Base-by-base conservation (phyloP, 2,888 invertebrate genomes). In the Lycophotia porphyrea region DNA sequence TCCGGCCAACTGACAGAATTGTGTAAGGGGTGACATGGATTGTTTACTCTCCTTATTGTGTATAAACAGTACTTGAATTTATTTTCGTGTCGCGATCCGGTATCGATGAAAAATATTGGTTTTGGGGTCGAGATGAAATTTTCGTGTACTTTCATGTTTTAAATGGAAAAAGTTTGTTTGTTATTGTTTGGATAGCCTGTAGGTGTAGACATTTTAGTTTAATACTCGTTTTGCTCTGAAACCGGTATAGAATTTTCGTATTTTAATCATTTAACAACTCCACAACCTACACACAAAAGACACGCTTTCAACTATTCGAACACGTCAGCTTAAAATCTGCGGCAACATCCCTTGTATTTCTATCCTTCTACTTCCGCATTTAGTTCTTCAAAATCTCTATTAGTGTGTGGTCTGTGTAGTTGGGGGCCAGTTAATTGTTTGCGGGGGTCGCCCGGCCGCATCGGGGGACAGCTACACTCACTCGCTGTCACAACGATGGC, bases 1-100 rank as follows among this genome's bases (percentile, higher is more conserved):
- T 91, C 92, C 93, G 93, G 90, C 84, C 88, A 90, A 91, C 92
- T 92, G 94, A 93, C 93, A 91, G 92, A 90, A 91, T 92, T 90
- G 92, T 90, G 91, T 92, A 91, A 89, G 90, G 90, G 91, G 90
- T 91, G 90, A 90, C 91, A 88, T 82, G 88, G 90, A 87, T 88
- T 93, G 92, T 94, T 93, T 93, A 92, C 93, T 85, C 89, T 89
- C 88, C 89, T 92, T 92, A 92, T 90, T 92, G 90, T 89, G 89
- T 87, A 90, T 91, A 93, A 94, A 94, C 93, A 93, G 90, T 89
- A 92, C 91, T 91, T 88, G 89, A 91, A 87, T 87, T 84, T 88
- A 83, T 86, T 87, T 85, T 86, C 86, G 86, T 84, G 86, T 86
- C 76, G 80, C 67, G 81, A 83, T 80, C 81, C 79, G 80, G 78